These are phyloP conservation scores for Drosophila anomalata DNA, from an alignment of 2,888 invertebrate genomes.

Conservation along the genomic window DNA sequence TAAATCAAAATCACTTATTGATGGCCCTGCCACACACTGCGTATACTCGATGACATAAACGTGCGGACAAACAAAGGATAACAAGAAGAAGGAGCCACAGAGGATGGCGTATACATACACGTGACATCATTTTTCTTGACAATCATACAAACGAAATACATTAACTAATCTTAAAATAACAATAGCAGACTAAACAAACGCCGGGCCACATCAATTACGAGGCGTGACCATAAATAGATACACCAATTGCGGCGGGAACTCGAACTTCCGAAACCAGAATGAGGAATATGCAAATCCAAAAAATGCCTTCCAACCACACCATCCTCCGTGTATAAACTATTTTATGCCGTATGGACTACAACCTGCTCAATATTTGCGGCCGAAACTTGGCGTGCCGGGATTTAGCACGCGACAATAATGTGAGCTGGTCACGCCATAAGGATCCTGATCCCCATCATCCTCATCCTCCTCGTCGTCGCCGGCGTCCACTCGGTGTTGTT, in stretches of 20 bases:
- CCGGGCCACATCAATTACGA: conserved; percentile 58
- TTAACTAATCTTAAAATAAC: conserved; percentile 36
- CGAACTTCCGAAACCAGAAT: conserved; percentile 4
- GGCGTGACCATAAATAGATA: conserved; percentile 55
- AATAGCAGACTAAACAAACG: conserved; percentile 18
- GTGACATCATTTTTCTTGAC: conserved; percentile 65
- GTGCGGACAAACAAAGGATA: conserved; percentile 20
- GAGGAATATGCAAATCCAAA: conserved; percentile 48
- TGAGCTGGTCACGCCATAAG: conserved; percentile 83
- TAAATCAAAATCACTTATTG: conserved; percentile 58
- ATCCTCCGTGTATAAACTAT: conserved; percentile 11
- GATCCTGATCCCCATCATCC: conserved; percentile 58
- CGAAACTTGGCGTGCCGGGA: conserved; percentile 82
- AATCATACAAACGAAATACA: conserved; percentile 38
- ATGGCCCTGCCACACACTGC: conserved; percentile 49
- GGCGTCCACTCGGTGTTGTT: conserved; percentile 41
- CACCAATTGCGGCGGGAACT: conserved; percentile 30
- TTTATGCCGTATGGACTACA: conserved; percentile 22
- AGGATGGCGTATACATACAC: conserved; percentile 24
- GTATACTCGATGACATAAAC: conserved; percentile 55
- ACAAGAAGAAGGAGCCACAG: conserved; percentile 5
- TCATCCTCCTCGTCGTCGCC: conserved; percentile 39
- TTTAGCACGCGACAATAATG: conserved; percentile 84
- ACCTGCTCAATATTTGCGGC: conserved; percentile 82
- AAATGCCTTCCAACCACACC: not conserved